phyloP scores from a whole-genome alignment of 2,113 vertebrate genomes.

The Elaphurus davidianus region DNA sequence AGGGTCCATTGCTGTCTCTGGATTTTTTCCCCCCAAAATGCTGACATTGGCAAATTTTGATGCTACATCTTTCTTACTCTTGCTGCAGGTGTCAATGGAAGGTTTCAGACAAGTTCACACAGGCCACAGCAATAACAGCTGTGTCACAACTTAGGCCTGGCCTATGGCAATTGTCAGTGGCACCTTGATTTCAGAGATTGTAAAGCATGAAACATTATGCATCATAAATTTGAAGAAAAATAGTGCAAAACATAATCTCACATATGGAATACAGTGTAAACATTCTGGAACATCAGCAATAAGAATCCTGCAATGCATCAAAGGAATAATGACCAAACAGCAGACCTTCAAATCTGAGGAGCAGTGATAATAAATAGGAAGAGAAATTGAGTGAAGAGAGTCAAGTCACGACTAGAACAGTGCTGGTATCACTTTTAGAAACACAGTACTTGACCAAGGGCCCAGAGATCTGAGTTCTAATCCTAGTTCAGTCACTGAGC shows the following conservation, averaged over 20 bases:
- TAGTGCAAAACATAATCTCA: background rate
- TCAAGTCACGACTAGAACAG: background rate
- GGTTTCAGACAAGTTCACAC: background rate
- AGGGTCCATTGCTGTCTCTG: background rate
- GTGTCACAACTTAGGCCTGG: background rate
- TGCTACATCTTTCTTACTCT: background rate
- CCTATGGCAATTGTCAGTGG: background rate
- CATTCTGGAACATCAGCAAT: background rate
- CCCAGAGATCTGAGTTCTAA: background rate
- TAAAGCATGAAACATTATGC: background rate
- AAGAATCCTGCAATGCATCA: background rate
- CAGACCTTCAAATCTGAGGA: background rate
- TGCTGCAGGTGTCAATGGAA: background rate
- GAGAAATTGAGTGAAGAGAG: background rate
- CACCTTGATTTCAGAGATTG: background rate
- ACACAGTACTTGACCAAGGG: background rate
- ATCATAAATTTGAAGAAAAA: background rate
- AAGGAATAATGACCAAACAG: background rate
- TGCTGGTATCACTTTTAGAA: background rate
- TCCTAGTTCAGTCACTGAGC: background rate
- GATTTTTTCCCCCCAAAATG: background rate
- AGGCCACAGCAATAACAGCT: background rate
- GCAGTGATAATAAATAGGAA: background rate
- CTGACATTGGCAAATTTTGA: background rate
- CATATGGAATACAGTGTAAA: background rate